Base-by-base conservation (phyloP, 2,888 invertebrate genomes). In the Microchrysa polita region DNA sequence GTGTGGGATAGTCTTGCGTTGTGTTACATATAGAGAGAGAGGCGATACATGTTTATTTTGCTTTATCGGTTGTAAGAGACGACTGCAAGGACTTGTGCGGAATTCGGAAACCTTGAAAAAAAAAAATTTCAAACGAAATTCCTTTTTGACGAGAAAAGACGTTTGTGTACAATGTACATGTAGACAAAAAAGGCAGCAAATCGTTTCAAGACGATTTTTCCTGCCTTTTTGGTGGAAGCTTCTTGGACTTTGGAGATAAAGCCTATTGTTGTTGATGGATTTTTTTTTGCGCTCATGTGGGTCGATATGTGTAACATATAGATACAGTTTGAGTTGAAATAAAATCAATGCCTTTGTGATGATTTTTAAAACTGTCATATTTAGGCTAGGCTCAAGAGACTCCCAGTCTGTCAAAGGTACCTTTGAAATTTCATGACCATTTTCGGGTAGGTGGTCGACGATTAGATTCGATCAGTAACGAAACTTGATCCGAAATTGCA, bases 51-150 rank as follows among this genome's bases (percentile, higher is more conserved):
- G 69, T 69, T 69, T 52, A 53, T 67, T 27, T 55, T 34, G 67
- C 27, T 53, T 34, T 23, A 65, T 44, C 65, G 48, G 27, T 27
- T 14, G 27, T 34, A 27, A 53, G 27, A 12, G n/a, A n/a, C n/a
- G n/a, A n/a, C n/a, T n/a, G n/a, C n/a, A n/a, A n/a, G n/a, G n/a
- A n/a, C n/a, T n/a, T n/a, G n/a, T n/a, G n/a, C n/a, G n/a, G n/a
- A 34, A 52, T 18, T 16, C 14, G 14, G 16, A 27, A 34, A 14
- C 5, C 23, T 22, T 14, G 40, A 7, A 12, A 18, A 20, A 23
- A 22, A 22, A 48, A 48, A 52, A 67, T 53, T 67, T 67, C 67
- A 67, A 67, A 67, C 52, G 53, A 67, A 67, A 53, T 67, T 63
- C 20, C 5, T 16, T 5, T 63, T 16, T n/a, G 18, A 16, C n/a